phyloP scores from a whole-genome alignment of 2,888 invertebrate genomes.

The Trilocha varians region DNA sequence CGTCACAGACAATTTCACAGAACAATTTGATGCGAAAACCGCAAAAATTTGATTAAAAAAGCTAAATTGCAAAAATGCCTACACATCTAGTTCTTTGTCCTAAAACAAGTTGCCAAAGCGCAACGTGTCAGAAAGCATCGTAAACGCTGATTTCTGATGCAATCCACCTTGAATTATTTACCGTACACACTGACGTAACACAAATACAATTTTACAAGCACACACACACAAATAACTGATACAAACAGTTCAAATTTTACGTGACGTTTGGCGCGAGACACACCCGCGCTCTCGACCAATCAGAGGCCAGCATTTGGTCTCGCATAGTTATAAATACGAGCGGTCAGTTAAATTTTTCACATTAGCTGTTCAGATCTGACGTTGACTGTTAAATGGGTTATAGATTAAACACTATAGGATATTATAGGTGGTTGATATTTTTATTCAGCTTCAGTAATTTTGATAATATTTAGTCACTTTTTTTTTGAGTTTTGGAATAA shows the following conservation, averaged over 20 bases:
- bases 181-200: conserved; percentile 35
- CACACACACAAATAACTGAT: neutral
- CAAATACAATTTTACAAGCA: conserved; percentile 7
- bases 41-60: too few species aligned
- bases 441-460: conserved; percentile 71
- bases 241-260: neutral
- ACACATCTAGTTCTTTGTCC: too few species aligned
- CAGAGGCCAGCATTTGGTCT: conserved; percentile 34
- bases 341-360: conserved; percentile 29
- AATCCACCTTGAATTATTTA: conserved; percentile 44
- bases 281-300: conserved; percentile 64
- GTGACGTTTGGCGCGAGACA: conserved; percentile 23
- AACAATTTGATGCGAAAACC: too few species aligned
- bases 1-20: too few species aligned
- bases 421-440: conserved; percentile 69
- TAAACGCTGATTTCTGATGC: conserved; percentile 24
- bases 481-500: conserved; percentile 6
- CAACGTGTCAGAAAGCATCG: neutral
- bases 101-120: neutral
- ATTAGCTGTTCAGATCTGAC: conserved; percentile 26
- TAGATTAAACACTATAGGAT: conserved; percentile 55
- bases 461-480: conserved; percentile 36
- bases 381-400: conserved; percentile 58
- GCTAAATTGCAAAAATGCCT: too few species aligned
- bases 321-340: conserved; percentile 48